Conservation (phyloP, 2,888 invertebrate species). For the Acanthosoma haemorrhoidale region DNA sequence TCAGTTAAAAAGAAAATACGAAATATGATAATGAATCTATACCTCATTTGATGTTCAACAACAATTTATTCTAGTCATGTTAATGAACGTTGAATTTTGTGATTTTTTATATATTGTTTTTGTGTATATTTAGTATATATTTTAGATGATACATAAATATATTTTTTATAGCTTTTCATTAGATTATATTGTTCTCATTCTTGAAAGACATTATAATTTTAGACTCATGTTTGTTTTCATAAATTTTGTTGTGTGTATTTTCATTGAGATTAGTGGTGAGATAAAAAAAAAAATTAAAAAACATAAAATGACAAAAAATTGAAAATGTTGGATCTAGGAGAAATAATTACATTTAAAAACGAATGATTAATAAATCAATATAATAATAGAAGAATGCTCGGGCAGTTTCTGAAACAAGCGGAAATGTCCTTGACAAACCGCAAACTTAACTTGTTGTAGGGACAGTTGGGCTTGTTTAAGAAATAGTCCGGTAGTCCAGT, state of each 20-base stretch:
- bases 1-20: conserved; percentile 13
- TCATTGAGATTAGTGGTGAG: conserved; percentile 13
- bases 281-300: conserved; percentile 18
- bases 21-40: conserved; percentile 19
- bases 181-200: conserved; percentile 30
- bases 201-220: conserved; percentile 30
- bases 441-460: background rate
- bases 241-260: conserved; percentile 23
- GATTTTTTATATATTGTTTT: conserved; percentile 38
- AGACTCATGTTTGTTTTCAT: conserved; percentile 28
- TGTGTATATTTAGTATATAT: conserved; percentile 36
- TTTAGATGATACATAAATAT: conserved; percentile 35
- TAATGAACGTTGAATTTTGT: conserved; percentile 33
- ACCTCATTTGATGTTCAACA: conserved; percentile 32
- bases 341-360: conserved; percentile 9
- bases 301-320: conserved; percentile 11
- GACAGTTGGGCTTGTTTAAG: conserved; percentile 12
- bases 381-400: background rate
- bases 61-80: conserved; percentile 37
- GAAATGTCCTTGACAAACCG: conserved; percentile 10
- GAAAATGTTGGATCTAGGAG: conserved; percentile 1
- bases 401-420: conserved; percentile 9
- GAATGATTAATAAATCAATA: background rate
- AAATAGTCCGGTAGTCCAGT: conserved; percentile 19
- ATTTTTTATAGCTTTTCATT: conserved; percentile 37